Conservation (phyloP, 2,113 vertebrate species). For the Chionodraco myersi region DNA sequence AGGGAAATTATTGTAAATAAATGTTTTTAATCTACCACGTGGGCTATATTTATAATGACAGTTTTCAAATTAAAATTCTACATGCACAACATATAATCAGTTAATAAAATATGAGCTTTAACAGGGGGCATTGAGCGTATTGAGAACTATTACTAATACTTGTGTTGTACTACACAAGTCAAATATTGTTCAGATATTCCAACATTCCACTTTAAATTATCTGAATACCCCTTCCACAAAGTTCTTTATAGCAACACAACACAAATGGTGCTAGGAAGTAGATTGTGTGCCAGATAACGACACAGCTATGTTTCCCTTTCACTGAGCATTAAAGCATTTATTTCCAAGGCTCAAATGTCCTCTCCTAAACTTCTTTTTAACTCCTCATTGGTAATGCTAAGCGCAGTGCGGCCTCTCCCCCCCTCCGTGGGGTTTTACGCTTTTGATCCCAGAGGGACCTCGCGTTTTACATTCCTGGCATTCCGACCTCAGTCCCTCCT, state of each 20-base stretch:
- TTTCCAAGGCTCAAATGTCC: neutral
- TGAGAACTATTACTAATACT: neutral
- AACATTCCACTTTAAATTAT: neutral
- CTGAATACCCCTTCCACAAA: neutral
- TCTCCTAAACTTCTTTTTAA: slow-evolving; percentile 6
- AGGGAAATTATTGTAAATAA: neutral
- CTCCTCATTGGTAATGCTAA: slow-evolving; percentile 45
- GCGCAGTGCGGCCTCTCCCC: slow-evolving; percentile 19
- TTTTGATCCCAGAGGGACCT: slow-evolving; percentile 88
- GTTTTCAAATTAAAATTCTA: neutral
- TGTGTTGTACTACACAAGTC: neutral
- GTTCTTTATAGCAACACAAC: neutral
- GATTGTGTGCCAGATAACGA: neutral
- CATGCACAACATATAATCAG: too few species aligned
- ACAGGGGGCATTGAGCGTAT: neutral
- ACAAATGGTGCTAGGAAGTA: neutral
- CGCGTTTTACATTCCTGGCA: slow-evolving; percentile 94
- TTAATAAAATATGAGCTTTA: neutral
- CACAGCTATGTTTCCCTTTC: neutral
- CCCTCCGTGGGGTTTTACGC: slow-evolving; percentile 74
- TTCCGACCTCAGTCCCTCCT: slow-evolving; percentile 88
- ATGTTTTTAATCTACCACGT: neutral
- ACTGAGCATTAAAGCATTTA: neutral
- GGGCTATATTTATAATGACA: neutral
- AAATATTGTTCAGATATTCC: neutral